Evolutionary conservation across 2,888 invertebrate species (phyloP), one percentile per base, ranked within the genome.

Genomic region (Disparrhopalites patrizii): DNA sequence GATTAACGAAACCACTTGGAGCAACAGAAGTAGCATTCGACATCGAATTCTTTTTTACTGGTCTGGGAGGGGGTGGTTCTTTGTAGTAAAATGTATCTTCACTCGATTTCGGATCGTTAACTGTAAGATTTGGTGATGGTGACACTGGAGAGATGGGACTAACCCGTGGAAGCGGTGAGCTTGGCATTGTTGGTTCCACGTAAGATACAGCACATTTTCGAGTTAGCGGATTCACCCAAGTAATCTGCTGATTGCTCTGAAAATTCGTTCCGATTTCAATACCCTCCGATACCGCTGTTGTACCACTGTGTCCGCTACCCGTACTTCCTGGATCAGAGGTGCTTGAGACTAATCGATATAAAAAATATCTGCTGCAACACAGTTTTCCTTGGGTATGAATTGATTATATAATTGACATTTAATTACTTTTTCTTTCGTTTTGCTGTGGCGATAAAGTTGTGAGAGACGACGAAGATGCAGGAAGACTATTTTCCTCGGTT

Each of bases 41-140:
- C 7, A 36, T 15, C 36, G 57, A 15, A 23, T 1, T 7, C 28
- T 47, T 33, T n/a, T 57, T 68, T 1, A 68, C 54, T 0, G 71
- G 71, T 47, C 69, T 62, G 15, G 71, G 67, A 10, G 71, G 68
- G 43, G 71, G 69, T 4, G 71, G 68, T 23, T 66, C 62, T 43
- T 71, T 57, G 40, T 71, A 68, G 10, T 20, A 15, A 2, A 36
- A n/a, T 5, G 36, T 10, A 20, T 50, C 23, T 23, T 5, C 54
- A 36, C 20, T 38, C 28, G n/a, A 25, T 15, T 7, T 47, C 2
- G 20, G 15, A 20, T 23, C 25, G 8, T 47, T 25, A 3, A 3
- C 8, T 8, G 23, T 3, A 47, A 23, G 23, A 25, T n/a, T 55
- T 31, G 27, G 58, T 25, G 55, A 18, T 2, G 50, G 31, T 31